Base-by-base conservation (phyloP, 2,797 vertebrate genomes). In the Enteromius anoplus region DNA sequence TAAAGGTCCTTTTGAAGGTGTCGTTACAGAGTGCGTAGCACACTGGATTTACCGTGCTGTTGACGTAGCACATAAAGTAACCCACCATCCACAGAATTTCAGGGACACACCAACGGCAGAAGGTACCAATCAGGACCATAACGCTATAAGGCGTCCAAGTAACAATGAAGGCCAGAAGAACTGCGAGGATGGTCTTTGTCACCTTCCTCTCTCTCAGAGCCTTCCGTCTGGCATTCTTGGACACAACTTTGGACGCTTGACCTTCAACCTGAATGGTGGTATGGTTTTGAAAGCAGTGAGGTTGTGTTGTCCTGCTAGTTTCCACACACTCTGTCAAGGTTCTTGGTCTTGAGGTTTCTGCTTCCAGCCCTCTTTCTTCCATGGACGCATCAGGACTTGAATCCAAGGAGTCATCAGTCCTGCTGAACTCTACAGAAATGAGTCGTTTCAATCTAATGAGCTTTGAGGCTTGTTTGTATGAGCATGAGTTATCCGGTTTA, bases 61-160 rank as follows among this genome's bases (percentile, higher is more conserved):
- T 98, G 91, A 97, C 86, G 0, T 97, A 99, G 83, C 96, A 96
- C 86, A 98, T 94, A 96, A 97, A 97, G 93, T 96, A 97, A 42
- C 97, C 96, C 0, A 95, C 90, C 62, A 86, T 93, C 97, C 97
- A 98, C 86, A 97, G 91, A 0, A 91, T 89, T 1, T 93, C 88
- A 0, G 96, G 96, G 40, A 98, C 88, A 0, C 95, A 95, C 45
- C 89, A 87, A 60, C 92, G 92, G 9, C 96, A 96, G 92, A 97
- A 97, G 83, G 96, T 94, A n/a, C 95, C 96, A 11, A 96, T 91
- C 45, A 97, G 93, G 5, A 97, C 97, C 96, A 98, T 96, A 83
- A 98, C 89, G 0, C 97, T 97, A 90, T 97, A 96, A 0, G 97
- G 97, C 0, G 93, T 96, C 96, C 97, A 98, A 10, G 97, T 98